Evolutionary conservation across 2,797 vertebrate genomes (phyloP).

Genomic region (Odontamblyopus lacepedii): DNA sequence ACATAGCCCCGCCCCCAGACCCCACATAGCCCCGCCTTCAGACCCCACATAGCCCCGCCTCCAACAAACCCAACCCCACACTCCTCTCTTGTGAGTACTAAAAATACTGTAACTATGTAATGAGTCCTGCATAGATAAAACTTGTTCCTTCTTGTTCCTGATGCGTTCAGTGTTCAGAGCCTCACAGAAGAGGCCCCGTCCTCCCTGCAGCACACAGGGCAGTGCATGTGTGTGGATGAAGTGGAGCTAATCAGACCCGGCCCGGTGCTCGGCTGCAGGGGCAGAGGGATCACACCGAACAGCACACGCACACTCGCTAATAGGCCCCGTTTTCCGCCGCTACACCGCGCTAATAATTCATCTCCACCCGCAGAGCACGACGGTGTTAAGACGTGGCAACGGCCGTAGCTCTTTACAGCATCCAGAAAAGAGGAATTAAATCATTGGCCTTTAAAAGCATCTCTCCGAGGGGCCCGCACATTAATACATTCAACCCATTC

Average conservation of each 20-base stretch:
- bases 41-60: too few species aligned
- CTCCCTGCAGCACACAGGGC: neutral
- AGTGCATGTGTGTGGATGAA: slow-evolving; percentile 20
- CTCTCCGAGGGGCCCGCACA: slow-evolving; percentile 75
- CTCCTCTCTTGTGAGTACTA: too few species aligned
- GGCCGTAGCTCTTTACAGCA: slow-evolving; percentile 75
- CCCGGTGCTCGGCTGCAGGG: slow-evolving; percentile 49
- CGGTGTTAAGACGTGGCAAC: slow-evolving; percentile 73
- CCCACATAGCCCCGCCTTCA: too few species aligned
- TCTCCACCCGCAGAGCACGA: slow-evolving; percentile 56
- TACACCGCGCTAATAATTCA: slow-evolving; percentile 71
- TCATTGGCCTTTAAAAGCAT: slow-evolving; percentile 84
- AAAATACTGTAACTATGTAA: too few species aligned
- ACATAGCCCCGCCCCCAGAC: too few species aligned
- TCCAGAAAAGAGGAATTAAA: slow-evolving; percentile 80
- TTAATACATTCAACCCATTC: slow-evolving; percentile 83
- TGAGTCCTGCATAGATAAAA: neutral
- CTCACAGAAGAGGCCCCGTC: neutral
- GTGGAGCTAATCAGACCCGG: slow-evolving; percentile 46
- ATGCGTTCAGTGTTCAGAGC: neutral
- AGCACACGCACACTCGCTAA: slow-evolving; percentile 67
- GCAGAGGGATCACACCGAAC: slow-evolving; percentile 53
- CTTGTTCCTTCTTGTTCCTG: neutral
- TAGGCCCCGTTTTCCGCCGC: slow-evolving; percentile 62
- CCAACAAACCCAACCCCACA: too few species aligned